Conservation (phyloP, 2,113 vertebrate genomes). For the Forbesichthys papilliferus region DNA sequence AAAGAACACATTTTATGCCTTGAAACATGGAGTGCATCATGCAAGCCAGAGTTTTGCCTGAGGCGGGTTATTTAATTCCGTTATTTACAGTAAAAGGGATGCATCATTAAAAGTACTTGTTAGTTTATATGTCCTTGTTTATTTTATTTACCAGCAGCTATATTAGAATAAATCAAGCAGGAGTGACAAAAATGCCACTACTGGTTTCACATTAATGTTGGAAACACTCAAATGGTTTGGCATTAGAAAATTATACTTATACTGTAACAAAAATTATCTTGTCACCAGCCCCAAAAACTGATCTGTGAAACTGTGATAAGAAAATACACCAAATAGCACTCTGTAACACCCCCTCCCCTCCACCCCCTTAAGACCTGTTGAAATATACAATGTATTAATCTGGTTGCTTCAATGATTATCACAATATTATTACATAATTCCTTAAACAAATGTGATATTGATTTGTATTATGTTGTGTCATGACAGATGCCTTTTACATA, state of each 20-base stretch:
- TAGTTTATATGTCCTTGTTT: conserved; percentile 60
- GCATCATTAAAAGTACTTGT: conserved; percentile 62
- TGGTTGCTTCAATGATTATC: no score
- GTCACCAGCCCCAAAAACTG: no score
- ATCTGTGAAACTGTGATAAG: no score
- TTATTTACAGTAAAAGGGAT: conserved; percentile 57
- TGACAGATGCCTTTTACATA: no score
- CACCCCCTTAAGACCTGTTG: no score
- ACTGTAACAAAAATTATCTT: no score
- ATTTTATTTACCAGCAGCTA: conserved; percentile 54
- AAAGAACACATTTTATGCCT: conserved; percentile 45
- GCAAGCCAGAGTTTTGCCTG: conserved; percentile 37
- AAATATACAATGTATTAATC: no score
- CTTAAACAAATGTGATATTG: no score
- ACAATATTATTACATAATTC: no score
- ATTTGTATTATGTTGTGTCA: no score
- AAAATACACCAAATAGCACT: background rate
- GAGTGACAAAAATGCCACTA: conserved; percentile 44
- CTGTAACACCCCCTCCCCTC: background rate
- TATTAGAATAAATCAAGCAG: conserved; percentile 45
- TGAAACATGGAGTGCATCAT: conserved; percentile 52
- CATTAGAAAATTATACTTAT: background rate
- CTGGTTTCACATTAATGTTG: conserved; percentile 8
- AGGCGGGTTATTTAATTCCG: conserved; percentile 54
- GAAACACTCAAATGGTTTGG: conserved; percentile 4